Base-by-base conservation (phyloP, 2,888 invertebrate species). In the Glyphotaelius pellucidus region DNA sequence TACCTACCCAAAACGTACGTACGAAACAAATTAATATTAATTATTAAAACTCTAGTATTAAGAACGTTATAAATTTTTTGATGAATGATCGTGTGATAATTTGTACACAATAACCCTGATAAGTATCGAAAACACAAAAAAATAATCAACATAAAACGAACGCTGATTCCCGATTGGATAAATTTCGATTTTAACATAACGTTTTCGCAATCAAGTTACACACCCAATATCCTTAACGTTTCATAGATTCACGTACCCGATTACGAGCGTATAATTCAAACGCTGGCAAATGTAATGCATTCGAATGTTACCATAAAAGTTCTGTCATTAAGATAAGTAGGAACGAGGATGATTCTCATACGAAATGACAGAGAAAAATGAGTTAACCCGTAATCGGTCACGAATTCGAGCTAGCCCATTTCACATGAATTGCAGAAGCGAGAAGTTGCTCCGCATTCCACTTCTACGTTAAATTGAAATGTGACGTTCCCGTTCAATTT, bases 371-470 rank as follows among this genome's bases (percentile, higher is more conserved):
- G 67, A 81, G 81, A 81, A 81, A 81, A 81, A 81, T 81, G 81
- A 81, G 81, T 81, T 32, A 32, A 31, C 81, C 19, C 32, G 32
- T 15, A 81, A 81, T 81, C 81, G 30, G 81, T 32, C 81, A 81
- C 81, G 81, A 81, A 31, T 32, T 81, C 31, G 32, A 32, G 30
- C 15, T 32, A 81, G 81, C 14, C 81, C 30, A 81, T 81, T 81
- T 81, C 81, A 81, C 81, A 81, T 32, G 81, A 81, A 32, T 81
- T 81, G 81, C 81, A 81, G 32, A 81, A 81, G 81, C 19, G 81
- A 19, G 32, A 15, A 14, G 81, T 67, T 67, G 67, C 25, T 67
- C 25, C 67, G 67, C 25, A 67, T 67, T 25, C 67, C 67, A n/a
- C 9, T 67, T 67, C 67, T n/a, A 67, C 25, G 67, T 67, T 67